Evolutionary conservation across 2,797 vertebrate species (phyloP), one percentile per base, ranked within the genome.

Genomic region (Neosalanx taihuensis): DNA sequence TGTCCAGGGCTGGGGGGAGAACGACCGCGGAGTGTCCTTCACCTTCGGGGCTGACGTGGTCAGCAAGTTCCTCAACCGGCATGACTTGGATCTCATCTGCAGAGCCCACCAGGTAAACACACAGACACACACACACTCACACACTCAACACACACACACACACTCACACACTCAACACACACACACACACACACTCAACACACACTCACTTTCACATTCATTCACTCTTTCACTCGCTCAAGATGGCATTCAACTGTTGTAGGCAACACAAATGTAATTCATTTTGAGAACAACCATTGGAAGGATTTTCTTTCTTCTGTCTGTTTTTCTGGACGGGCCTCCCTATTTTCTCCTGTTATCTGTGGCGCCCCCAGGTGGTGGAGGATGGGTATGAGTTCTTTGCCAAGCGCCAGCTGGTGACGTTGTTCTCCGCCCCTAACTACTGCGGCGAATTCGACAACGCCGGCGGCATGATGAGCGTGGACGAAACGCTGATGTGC

Each of bases 391-490:
- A 99, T 0, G 96, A 97, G 87, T 97, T 97, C 87, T 98, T 98
- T 59, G 96, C 96, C 77, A 98, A 99, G 90, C 89, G 96, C 67
- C 96, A 98, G 93, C 89, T 97, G 77, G 96, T 98, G 72, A 98
- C 96, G 0, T 91, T 98, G 49, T 98, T 98, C 92, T 99, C 96
- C 0, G 96, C 96, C 1, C 96, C 97, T 3, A 99, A 97, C 89
- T 98, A 98, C 92, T 98, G 96, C 0, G 96, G 96, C 15, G 95
- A 97, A 88, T 98, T 98, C 0, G 96, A 98, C 90, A 99, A 99
- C 0, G 95, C 96, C 0, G 96, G 96, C 0, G 95, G 95, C 73
- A 98, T 97, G 96, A 97, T 98, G 96, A 99, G 96, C 0, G 96
- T 98, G 81, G 96, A 98, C 0, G 97, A 98, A 82, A 97, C 96